Evolutionary conservation across 2,113 vertebrate genomes (phyloP), one percentile per base, ranked within the genome.

Genomic region (Gallinago paraguaiae): DNA sequence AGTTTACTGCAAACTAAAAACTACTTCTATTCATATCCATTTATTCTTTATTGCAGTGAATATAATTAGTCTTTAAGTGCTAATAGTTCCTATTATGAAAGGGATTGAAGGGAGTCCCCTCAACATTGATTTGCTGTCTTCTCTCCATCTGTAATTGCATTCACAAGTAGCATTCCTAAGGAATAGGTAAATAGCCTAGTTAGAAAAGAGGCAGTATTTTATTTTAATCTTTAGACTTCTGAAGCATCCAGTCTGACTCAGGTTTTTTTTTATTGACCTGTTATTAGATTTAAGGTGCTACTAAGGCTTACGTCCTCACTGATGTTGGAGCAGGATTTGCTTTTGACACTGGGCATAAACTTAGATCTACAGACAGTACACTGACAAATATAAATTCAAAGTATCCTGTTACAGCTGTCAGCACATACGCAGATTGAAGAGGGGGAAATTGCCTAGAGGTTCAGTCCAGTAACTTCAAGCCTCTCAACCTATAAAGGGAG

Each of bases 371-470:
- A 6, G 59, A 59, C 63, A 76, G 76, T 65, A 41, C 86, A 70
- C 64, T 46, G 77, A 88, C 86, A 67, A 86, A 94, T 85, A 91
- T 72, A 85, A 95, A 79, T 78, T 75, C 76, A 57, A 41, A 35
- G 69, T 81, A 75, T 95, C 76, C 80, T 63, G 56, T 93, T 95
- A 93, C 86, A 70, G 90, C 93, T 93, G 78, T 95, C 82, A 95
- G 82, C 79, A 20, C 64, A 61, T 56, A 69, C 10, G 20, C 54
- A 86, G 71, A 85, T 19, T 87, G 95, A 70, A 74, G 82, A 93
- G 41, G 31, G 60, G 90, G 86, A 72, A 77, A 90, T 17, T 80
- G 72, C 83, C 48, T 20, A 43, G 43, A 86, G 59, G 63, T 35
- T 54, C 45, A 20, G 71, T 50, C 51, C 30, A 67, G 57, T 71